Conservation (phyloP, 2,113 vertebrate genomes). For the Cyphomyrus discorhynchus region DNA sequence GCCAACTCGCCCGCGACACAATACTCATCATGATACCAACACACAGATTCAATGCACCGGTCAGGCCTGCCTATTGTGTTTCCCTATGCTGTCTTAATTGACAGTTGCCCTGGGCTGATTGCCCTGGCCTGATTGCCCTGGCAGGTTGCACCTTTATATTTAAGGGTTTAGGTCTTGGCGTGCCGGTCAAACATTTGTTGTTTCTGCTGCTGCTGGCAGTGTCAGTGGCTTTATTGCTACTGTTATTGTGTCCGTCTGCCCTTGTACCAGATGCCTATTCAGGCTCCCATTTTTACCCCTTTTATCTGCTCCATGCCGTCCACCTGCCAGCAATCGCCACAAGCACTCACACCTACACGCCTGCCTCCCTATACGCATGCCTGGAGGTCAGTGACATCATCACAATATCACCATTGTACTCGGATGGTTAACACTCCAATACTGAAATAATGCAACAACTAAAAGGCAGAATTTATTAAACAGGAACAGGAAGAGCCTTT, state of each 20-base stretch:
- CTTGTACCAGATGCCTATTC: neutral
- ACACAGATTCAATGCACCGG: neutral
- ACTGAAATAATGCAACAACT: neutral
- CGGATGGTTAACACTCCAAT: neutral
- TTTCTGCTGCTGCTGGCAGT: neutral
- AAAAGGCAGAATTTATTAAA: neutral
- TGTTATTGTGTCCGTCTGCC: neutral
- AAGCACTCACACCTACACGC: neutral
- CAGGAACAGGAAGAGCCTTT: neutral
- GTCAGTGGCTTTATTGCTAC: neutral
- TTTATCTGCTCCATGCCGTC: neutral
- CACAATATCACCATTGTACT: neutral
- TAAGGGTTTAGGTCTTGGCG: neutral
- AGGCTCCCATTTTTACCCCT: neutral
- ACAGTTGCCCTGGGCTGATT: neutral
- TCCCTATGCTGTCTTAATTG: neutral
- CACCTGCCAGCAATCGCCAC: neutral
- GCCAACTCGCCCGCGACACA: neutral
- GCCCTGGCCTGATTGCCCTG: no score
- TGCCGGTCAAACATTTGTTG: neutral
- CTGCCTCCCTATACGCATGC: neutral
- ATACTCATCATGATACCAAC: neutral
- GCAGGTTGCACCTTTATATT: neutral
- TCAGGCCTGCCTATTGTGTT: neutral
- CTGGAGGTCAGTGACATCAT: neutral